phyloP scores from a whole-genome alignment of 2,113 vertebrate species.

The Microtus richardsoni region DNA sequence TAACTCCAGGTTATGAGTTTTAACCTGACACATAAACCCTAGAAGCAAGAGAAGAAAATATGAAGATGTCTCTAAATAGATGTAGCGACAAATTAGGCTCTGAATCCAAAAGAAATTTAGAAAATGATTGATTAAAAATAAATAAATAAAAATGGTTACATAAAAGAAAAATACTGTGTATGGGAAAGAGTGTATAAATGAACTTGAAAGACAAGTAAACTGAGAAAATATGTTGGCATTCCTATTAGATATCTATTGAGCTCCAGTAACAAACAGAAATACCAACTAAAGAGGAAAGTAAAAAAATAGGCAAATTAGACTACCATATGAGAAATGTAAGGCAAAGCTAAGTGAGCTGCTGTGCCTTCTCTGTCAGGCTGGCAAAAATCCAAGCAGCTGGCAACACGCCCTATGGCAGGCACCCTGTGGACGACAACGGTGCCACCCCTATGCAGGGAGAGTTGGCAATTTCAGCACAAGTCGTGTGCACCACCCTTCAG shows the following conservation, averaged over 20 bases:
- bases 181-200: background rate
- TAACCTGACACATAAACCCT: background rate
- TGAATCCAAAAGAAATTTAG: background rate
- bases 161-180: background rate
- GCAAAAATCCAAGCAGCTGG: conserved; percentile 26
- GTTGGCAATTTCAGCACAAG: background rate
- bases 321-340: background rate
- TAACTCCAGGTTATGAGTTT: background rate
- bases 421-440: background rate
- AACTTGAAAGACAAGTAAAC: background rate
- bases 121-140: background rate
- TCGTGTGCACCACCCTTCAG: background rate
- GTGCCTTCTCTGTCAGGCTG: background rate
- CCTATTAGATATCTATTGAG: background rate
- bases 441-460: background rate
- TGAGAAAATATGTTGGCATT: background rate
- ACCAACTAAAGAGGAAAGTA: background rate
- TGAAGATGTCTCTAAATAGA: background rate
- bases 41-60: background rate
- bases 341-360: background rate
- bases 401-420: background rate
- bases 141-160: background rate
- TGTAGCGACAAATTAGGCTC: background rate
- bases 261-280: background rate
- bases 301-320: background rate